Percentiles rank a stretch among this genome's conserved stretches.
These are phyloP conservation scores for Platyura marginata DNA, from an alignment of 1,140 invertebrate species.

Conservation along the genomic window DNA sequence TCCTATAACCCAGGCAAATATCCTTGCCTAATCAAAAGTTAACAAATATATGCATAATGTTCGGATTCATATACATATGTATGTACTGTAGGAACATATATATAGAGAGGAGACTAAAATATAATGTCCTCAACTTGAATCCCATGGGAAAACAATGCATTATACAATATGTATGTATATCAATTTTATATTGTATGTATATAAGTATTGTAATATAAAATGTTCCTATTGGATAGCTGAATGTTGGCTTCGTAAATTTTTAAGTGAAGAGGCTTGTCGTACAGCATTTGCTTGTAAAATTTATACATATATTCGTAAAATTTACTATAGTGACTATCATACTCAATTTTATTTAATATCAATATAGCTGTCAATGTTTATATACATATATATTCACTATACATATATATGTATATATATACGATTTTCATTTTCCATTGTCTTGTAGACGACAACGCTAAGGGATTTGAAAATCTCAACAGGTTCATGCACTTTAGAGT, in stretches of 20 bases:
- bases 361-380: background rate
- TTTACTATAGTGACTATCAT: too few species aligned
- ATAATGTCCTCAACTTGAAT: background rate
- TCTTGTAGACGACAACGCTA: background rate
- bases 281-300: too few species aligned
- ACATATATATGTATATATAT: background rate
- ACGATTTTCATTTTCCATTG: background rate
- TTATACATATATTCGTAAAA: too few species aligned
- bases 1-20: background rate
- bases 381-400: too few species aligned
- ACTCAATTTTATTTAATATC: background rate
- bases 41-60: background rate
- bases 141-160: background rate
- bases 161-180: background rate
- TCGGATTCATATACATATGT: background rate
- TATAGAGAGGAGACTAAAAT: background rate
- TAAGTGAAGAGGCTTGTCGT: background rate
- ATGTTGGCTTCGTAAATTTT: background rate
- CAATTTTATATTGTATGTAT: background rate
- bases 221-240: too few species aligned
- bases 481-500: conserved; percentile 1
- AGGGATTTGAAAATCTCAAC: conserved; percentile 2
- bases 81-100: background rate
- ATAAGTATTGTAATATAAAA: too few species aligned
- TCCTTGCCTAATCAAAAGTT: background rate